Evolutionary conservation across 2,888 invertebrate genomes (phyloP).

Genomic region (Ichneumon xanthorius): DNA sequence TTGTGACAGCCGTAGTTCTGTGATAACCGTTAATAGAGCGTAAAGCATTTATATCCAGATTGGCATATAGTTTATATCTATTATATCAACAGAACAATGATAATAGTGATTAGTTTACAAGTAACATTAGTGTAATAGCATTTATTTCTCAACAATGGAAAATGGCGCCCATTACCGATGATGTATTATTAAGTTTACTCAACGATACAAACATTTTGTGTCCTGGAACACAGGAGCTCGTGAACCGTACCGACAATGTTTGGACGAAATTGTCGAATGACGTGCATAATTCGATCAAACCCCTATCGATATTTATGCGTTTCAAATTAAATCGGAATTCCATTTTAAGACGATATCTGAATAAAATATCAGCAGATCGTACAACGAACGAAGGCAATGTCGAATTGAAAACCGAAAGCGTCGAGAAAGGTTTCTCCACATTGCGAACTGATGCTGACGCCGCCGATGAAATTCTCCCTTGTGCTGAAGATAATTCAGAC

Average conservation of each 20-base stretch:
- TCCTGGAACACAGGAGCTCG: background rate
- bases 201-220: background rate
- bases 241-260: background rate
- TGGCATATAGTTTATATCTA: no score
- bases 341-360: background rate
- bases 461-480: no score
- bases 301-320: conserved; percentile 13
- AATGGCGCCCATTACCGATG: conserved; percentile 12
- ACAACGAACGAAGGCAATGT: background rate
- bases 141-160: background rate
- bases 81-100: no score
- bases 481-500: background rate
- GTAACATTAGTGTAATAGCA: background rate
- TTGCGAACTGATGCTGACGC: no score
- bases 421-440: background rate
- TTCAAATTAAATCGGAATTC: conserved; percentile 20
- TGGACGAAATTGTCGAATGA: background rate
- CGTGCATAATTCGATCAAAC: background rate
- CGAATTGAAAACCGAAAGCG: background rate
- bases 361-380: background rate
- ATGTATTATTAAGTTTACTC: background rate
- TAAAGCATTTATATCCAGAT: no score
- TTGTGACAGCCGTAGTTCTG: background rate
- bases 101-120: background rate
- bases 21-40: background rate